These are phyloP conservation scores for Ceratotherium simum DNA, from an alignment of 2,113 vertebrate genomes.

Conservation along the genomic window DNA sequence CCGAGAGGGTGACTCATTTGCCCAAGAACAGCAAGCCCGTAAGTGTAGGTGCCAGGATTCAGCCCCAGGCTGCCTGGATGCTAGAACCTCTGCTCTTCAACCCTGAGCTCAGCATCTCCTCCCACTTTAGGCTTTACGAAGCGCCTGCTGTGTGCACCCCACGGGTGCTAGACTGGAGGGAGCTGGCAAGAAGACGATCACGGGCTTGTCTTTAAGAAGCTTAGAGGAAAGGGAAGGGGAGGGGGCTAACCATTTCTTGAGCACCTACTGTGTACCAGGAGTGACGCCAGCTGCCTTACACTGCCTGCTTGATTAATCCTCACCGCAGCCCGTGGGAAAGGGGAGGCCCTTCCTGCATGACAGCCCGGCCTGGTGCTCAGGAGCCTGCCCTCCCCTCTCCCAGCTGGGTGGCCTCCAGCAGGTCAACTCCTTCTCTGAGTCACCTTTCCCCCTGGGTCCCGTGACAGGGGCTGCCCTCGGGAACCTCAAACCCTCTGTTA, in stretches of 20 bases:
- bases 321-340: fast-evolving
- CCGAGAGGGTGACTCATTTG: background rate
- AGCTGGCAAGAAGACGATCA: background rate
- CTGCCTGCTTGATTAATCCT: background rate
- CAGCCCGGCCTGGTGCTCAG: background rate
- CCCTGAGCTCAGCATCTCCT: background rate
- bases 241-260: background rate
- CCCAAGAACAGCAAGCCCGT: background rate
- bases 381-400: background rate
- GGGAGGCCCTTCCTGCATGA: background rate
- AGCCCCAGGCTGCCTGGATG: background rate
- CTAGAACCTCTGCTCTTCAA: background rate
- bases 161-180: fast-evolving
- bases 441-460: background rate
- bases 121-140: background rate
- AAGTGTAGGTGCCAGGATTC: background rate
- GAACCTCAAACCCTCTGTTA: background rate
- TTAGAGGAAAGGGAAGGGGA: background rate
- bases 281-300: background rate
- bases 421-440: background rate
- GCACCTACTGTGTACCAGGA: background rate
- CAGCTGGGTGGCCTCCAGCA: background rate
- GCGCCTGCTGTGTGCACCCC: background rate
- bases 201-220: background rate
- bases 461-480: background rate